phyloP scores from a whole-genome alignment of 2,888 invertebrate species.

The Micoletzkya japonica region DNA sequence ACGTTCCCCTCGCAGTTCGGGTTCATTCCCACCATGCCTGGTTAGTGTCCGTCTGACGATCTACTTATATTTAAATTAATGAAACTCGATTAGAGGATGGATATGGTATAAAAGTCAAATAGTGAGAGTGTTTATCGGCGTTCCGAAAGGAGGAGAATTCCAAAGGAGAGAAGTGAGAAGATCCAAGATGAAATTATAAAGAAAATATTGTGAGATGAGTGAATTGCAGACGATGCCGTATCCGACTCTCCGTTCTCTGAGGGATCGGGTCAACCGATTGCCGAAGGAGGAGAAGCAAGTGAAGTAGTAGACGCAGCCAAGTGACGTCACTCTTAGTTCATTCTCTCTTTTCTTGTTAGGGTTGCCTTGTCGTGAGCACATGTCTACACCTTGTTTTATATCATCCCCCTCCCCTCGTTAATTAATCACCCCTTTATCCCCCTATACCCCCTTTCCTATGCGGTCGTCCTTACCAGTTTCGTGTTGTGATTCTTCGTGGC shows the following conservation, averaged over 20 bases:
- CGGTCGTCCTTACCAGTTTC: no score
- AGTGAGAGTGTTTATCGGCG: no score
- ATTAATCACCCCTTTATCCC: neutral
- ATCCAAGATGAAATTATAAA: no score
- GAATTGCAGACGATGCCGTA: constrained; percentile 23
- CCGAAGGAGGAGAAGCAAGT: constrained; percentile 5
- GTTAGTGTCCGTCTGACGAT: constrained; percentile 5
- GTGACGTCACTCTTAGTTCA: neutral
- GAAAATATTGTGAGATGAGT: neutral
- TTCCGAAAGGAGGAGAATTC: no score
- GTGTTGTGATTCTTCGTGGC: neutral
- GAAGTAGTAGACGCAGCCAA: no score
- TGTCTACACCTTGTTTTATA: neutral
- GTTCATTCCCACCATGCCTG: constrained; percentile 36
- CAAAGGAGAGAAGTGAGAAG: no score
- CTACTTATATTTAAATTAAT: neutral
- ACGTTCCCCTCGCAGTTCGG: constrained; percentile 32
- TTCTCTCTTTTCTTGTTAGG: neutral
- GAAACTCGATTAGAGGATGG: no score
- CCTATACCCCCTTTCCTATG: neutral
- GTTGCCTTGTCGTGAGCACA: neutral
- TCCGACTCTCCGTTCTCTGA: constrained; percentile 26
- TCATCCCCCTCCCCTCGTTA: neutral
- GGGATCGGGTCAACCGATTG: neutral
- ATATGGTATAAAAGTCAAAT: no score